phyloP scores from a whole-genome alignment of 2,113 vertebrate species.

The Platysternon megacephalum region DNA sequence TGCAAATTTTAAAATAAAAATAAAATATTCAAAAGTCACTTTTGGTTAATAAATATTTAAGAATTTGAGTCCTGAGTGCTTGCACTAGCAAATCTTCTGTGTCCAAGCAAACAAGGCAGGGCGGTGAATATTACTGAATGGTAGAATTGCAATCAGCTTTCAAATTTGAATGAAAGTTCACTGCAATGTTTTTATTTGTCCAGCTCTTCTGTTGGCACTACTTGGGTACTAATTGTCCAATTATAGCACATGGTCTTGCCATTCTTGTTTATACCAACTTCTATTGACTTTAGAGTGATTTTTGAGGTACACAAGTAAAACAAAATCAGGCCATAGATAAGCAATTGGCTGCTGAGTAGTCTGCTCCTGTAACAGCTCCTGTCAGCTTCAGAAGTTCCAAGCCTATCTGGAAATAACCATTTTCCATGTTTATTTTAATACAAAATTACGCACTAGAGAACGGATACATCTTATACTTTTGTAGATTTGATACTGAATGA shows the following conservation, averaged over 20 bases:
- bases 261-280: not conserved
- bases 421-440: not conserved
- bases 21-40: not conserved
- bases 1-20: not conserved
- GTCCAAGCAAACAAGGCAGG: rapidly evolving
- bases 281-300: not conserved
- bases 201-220: not conserved
- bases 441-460: not conserved
- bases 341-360: not conserved
- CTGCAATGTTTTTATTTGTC: not conserved
- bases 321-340: not conserved
- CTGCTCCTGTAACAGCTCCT: not conserved
- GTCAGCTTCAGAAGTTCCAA: not conserved
- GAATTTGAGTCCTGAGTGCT: not conserved
- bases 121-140: not conserved
- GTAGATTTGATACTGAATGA: not conserved
- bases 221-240: not conserved
- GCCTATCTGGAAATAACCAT: not conserved
- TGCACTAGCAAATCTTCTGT: not conserved
- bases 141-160: not conserved
- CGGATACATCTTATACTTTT: not conserved
- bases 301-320: not conserved
- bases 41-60: not conserved
- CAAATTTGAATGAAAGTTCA: not conserved
- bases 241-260: not conserved